A percentile compares a stretch with the other conserved stretches of the same genome.
These are phyloP conservation scores for Nettapus auritus DNA, from an alignment of 2,113 vertebrate genomes.

Conservation along the genomic window DNA sequence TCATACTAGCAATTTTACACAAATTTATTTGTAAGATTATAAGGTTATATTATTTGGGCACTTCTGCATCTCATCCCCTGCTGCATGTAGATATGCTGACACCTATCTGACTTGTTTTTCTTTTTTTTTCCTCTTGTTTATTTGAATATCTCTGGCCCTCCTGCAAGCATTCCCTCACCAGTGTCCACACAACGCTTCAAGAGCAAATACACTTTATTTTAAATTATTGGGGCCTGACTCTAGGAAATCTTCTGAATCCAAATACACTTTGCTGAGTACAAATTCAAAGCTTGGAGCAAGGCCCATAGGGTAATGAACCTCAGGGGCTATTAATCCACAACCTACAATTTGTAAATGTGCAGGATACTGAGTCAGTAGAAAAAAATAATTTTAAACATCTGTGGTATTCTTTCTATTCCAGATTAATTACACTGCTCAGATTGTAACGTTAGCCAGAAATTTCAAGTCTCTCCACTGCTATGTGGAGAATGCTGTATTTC, in stretches of 20 bases:
- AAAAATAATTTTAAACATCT: constrained; percentile 85
- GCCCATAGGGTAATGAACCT: constrained; percentile 58
- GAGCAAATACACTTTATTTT: constrained; percentile 45
- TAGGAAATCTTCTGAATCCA: constrained; percentile 57
- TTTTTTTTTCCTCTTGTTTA: neutral
- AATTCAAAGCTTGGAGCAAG: constrained; percentile 66
- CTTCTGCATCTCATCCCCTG: neutral
- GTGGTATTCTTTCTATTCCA: constrained; percentile 81
- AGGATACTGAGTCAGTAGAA: constrained; percentile 77
- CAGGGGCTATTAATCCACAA: constrained; percentile 75
- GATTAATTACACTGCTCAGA: constrained; percentile 79
- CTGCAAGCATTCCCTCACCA: neutral
- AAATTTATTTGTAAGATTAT: neutral
- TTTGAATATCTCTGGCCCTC: neutral
- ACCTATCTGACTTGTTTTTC: neutral
- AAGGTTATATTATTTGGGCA: neutral
- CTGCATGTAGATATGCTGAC: neutral
- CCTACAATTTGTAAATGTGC: constrained; percentile 79
- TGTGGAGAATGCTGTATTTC: constrained; percentile 62
- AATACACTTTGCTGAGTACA: constrained; percentile 59
- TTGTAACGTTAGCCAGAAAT: constrained; percentile 75
- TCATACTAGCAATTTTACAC: neutral
- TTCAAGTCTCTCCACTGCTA: constrained; percentile 71
- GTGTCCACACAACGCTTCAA: neutral
- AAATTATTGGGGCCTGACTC: constrained; percentile 30